Percentiles rank a stretch among this genome's conserved stretches.
Conservation (phyloP, 2,113 vertebrate species). For the Cinclus cinclus region DNA sequence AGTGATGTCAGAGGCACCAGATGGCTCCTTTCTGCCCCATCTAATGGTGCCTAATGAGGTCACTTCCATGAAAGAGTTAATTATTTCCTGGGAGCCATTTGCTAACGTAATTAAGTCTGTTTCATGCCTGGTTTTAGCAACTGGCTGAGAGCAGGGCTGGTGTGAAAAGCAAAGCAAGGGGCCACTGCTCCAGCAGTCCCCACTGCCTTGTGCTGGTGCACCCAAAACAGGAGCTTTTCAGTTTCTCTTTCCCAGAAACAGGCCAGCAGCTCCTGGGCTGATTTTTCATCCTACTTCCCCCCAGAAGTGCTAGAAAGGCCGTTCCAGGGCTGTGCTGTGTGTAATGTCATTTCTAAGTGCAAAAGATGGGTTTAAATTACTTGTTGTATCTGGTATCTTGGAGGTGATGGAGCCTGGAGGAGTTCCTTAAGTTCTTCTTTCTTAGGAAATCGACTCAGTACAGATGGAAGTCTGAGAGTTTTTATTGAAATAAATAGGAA, state of each 20-base stretch:
- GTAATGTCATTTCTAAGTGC: background rate
- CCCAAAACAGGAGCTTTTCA: accelerated
- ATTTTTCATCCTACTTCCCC: background rate
- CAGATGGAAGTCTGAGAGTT: background rate
- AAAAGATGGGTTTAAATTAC: background rate
- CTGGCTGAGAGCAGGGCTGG: background rate
- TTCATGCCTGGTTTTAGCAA: background rate
- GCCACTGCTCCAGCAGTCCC: background rate
- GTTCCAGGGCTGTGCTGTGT: accelerated
- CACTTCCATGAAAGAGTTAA: slow-evolving; percentile 46
- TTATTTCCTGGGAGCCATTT: slow-evolving; percentile 57
- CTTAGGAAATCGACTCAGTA: background rate
- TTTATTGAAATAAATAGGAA: background rate
- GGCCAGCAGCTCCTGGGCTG: background rate
- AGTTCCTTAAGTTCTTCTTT: background rate
- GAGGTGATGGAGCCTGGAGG: background rate
- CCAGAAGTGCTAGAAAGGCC: accelerated
- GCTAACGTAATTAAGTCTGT: slow-evolving; percentile 15
- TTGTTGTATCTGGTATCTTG: background rate
- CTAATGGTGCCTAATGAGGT: slow-evolving; percentile 37
- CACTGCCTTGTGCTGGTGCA: background rate
- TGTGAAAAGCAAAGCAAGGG: background rate
- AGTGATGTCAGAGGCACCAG: slow-evolving; percentile 35
- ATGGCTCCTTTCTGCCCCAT: slow-evolving; percentile 21
- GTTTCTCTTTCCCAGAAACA: background rate